Base-by-base conservation (phyloP, 2,113 vertebrate species). In the Microtus montanus region DNA sequence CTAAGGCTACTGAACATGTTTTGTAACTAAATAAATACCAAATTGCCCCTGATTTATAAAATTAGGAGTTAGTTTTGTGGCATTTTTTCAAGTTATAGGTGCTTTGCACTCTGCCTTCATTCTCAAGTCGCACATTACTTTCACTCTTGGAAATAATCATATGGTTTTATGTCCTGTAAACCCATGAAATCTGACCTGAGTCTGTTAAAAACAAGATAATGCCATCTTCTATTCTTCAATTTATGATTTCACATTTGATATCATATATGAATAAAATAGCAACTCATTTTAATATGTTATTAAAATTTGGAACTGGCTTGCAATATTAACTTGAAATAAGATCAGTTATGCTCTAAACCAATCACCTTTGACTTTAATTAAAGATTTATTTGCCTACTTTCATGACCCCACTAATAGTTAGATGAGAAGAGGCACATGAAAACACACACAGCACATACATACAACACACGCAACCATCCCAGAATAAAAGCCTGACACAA, bases 221-320 rank as follows among this genome's bases (percentile, higher is more conserved):
- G 5, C n/a, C 35, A 91, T 58, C n/a, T 79, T 95, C 89, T 54
- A 89, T 92, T 95, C 95, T 90, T 7, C 77, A 41, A 8, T 86
- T 94, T 70, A 66, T 95, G 26, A 82, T 49, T 80, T 41, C 58
- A 61, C 85, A 74, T 87, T 90, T 91, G 87, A 91, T 63, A 20
- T 90, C 26, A 78, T 30, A 68, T 63, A 71, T n/a, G 2, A 33
- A 74, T 86, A 79, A 85, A 82, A 30, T 66, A 85, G 49, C 86
- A 95, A 68, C 7, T 87, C 54, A 91, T 89, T 52, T 71, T 87
- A 78, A 78, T 64, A 61, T 78, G 44, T 73, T 71, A 64, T 54
- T 92, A 14, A 90, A 58, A 68, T 91, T 87, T 89, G 14, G 9
- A 90, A 35, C 5, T 61, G 13, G 22, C 4, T 63, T 64, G 5